Conservation (phyloP, 1,140 invertebrate genomes). For the Chironomus tepperi region DNA sequence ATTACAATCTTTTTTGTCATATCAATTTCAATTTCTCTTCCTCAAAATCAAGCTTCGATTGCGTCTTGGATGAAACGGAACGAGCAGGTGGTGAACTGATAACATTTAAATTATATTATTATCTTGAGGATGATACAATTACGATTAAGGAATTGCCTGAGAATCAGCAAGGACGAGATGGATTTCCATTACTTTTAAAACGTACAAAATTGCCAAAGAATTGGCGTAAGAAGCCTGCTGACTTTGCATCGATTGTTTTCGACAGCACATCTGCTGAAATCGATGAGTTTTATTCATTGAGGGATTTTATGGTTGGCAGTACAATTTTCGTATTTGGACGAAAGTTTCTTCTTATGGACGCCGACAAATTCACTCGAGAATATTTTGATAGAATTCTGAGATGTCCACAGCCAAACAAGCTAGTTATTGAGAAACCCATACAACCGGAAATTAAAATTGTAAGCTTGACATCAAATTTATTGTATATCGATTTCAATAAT, state of each 20-base stretch:
- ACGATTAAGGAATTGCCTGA: constrained; percentile 62
- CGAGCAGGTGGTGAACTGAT: constrained; percentile 51
- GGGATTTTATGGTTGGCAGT: constrained; percentile 64
- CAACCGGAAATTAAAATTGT: constrained; percentile 31
- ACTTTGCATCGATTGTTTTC: constrained; percentile 48
- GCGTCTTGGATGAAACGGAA: constrained; percentile 66
- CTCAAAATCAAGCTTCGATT: constrained; percentile 54
- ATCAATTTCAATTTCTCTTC: constrained; percentile 30
- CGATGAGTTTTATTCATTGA: constrained; percentile 61
- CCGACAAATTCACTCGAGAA: constrained; percentile 68
- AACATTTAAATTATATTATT: constrained; percentile 60
- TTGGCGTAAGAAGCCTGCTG: constrained; percentile 55
- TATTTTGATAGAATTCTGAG: constrained; percentile 48
- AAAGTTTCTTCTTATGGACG: constrained; percentile 67
- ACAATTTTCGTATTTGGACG: constrained; percentile 58
- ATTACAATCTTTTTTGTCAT: constrained; percentile 17
- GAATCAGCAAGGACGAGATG: constrained; percentile 61
- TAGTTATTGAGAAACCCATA: constrained; percentile 27
- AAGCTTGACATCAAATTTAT: neutral
- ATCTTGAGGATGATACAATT: constrained; percentile 69
- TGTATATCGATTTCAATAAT: constrained; percentile 11
- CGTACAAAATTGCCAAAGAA: constrained; percentile 70
- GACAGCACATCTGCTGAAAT: constrained; percentile 61
- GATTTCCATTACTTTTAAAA: constrained; percentile 60
- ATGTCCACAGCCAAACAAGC: constrained; percentile 31